phyloP scores from a whole-genome alignment of 1,140 invertebrate genomes.

The Anastatus disparis region DNA sequence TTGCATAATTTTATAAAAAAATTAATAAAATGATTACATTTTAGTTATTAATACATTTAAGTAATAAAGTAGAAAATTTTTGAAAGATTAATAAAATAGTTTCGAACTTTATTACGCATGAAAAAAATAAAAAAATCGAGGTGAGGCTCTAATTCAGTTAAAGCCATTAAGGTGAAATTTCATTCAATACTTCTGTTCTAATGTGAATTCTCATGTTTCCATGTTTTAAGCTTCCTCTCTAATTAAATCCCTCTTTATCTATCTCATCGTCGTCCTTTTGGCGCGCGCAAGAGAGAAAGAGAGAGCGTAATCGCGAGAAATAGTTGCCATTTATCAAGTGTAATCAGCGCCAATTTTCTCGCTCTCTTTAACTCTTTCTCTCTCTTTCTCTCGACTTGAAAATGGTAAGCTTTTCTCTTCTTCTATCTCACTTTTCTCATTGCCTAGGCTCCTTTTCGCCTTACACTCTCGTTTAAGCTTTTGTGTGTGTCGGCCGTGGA shows the following conservation, averaged over 20 bases:
- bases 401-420: background rate
- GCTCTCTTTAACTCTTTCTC: conserved; percentile 1
- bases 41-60: too few species aligned
- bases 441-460: too few species aligned
- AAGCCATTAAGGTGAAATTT: background rate
- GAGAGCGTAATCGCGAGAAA: conserved; percentile 28
- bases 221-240: conserved; percentile 20
- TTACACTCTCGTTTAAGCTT: too few species aligned
- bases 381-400: background rate
- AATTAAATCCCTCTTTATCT: conserved; percentile 23
- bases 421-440: too few species aligned
- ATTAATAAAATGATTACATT: too few species aligned
- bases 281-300: too few species aligned
- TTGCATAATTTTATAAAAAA: too few species aligned
- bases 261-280: conserved; percentile 1
- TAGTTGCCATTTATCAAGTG: conserved; percentile 31
- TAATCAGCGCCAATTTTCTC: conserved; percentile 27
- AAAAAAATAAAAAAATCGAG: background rate
- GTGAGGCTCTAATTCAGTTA: too few species aligned
- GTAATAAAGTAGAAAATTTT: too few species aligned
- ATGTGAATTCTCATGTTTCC: conserved; percentile 24
- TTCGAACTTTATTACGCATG: conserved; percentile 3
- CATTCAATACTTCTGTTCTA: conserved; percentile 4
- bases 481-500: too few species aligned
- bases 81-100: background rate